Percentiles rank a stretch among this genome's conserved stretches.
Evolutionary conservation across 2,888 invertebrate genomes (phyloP).

Genomic region (Lordiphosa fenestrarum): DNA sequence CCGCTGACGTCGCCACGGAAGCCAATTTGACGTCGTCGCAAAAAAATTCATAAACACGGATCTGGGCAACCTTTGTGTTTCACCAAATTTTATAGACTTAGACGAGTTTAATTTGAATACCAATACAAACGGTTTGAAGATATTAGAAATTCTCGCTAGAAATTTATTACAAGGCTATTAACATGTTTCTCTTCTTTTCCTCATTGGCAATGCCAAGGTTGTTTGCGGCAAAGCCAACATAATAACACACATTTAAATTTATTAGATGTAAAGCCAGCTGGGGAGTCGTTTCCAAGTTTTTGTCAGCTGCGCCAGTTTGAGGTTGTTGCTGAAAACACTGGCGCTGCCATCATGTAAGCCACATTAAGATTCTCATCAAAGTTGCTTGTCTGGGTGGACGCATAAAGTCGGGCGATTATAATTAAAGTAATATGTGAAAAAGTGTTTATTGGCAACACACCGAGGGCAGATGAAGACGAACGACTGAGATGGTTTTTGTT

Average conservation of each 20-base stretch:
- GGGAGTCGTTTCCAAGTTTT: slow-evolving; percentile 24
- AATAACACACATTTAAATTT: slow-evolving; percentile 71
- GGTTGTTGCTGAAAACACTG: slow-evolving; percentile 8
- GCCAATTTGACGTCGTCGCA: slow-evolving; percentile 44
- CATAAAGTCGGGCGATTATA: not conserved
- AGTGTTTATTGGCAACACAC: not conserved
- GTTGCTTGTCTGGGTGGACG: not conserved
- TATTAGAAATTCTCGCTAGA: slow-evolving; percentile 69
- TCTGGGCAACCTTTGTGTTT: slow-evolving; percentile 66
- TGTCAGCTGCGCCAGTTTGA: slow-evolving; percentile 36
- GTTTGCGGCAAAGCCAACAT: slow-evolving; percentile 41
- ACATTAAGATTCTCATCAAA: slow-evolving; percentile 11
- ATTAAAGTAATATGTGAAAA: slow-evolving; percentile 9
- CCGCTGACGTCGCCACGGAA: slow-evolving; percentile 61
- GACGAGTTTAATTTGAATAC: slow-evolving; percentile 73
- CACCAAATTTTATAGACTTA: slow-evolving; percentile 69
- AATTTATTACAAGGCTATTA: slow-evolving; percentile 72
- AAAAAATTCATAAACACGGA: slow-evolving; percentile 69
- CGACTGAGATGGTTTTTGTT: no score
- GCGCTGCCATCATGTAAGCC: slow-evolving; percentile 2
- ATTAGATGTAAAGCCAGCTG: slow-evolving; percentile 44
- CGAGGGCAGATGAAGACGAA: no score
- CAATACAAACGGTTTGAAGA: slow-evolving; percentile 62
- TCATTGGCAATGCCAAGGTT: slow-evolving; percentile 67
- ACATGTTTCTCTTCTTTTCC: slow-evolving; percentile 68